A percentile compares a stretch with the other conserved stretches of the same genome.
Evolutionary conservation across 2,888 invertebrate species (phyloP).

Genomic region (Arge pagana): DNA sequence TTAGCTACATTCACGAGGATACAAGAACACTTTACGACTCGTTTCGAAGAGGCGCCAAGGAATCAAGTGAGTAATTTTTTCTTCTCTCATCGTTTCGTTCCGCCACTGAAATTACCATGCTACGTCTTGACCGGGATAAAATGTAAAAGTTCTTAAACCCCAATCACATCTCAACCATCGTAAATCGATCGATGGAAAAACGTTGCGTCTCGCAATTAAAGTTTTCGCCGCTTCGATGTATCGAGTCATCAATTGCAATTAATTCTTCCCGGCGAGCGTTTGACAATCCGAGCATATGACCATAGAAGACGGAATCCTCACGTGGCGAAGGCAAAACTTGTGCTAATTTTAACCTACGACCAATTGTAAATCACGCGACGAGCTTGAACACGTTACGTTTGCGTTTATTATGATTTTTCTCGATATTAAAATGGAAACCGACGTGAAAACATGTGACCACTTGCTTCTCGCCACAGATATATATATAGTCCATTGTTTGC

Average conservation of each 20-base stretch:
- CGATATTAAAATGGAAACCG: background rate
- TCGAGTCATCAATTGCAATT: no score
- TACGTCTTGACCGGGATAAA: no score
- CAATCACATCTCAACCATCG: no score
- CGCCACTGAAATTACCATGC: background rate
- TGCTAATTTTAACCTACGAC: background rate
- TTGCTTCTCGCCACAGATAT: no score
- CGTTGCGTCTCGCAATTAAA: no score
- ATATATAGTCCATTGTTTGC: no score
- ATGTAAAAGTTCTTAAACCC: no score
- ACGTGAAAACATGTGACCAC: background rate
- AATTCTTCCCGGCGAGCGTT: no score
- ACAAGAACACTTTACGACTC: conserved; percentile 87
- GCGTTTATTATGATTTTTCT: background rate
- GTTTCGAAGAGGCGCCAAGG: conserved; percentile 88
- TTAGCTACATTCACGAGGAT: conserved; percentile 84
- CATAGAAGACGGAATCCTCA: conserved; percentile 4
- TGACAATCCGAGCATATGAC: no score
- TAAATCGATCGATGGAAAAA: no score
- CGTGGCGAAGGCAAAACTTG: conserved; percentile 7
- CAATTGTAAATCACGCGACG: no score
- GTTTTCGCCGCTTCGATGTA: no score
- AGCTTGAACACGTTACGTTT: background rate
- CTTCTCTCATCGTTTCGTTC: background rate
- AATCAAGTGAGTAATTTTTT: conserved; percentile 86